Base-by-base conservation (phyloP, 2,888 invertebrate genomes). In the Leptogaster cylindrica region DNA sequence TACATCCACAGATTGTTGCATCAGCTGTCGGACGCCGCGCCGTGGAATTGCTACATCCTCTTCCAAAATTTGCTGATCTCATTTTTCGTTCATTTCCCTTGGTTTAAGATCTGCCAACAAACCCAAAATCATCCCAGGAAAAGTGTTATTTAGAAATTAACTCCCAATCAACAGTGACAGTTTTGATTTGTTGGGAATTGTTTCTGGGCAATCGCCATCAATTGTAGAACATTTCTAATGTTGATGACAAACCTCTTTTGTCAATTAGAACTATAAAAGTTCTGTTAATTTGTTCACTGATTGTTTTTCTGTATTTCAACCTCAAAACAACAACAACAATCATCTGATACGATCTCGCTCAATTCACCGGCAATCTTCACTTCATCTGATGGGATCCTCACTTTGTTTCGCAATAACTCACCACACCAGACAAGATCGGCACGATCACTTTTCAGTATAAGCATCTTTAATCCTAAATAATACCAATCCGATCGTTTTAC, bases 241-340 rank as follows among this genome's bases (percentile, higher is more conserved):
- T 33, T 27, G 50, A 39, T 36, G 31, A 16, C 23, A 31, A n/a
- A n/a, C n/a, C n/a, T n/a, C n/a, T n/a, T n/a, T n/a, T n/a, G n/a
- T 33, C 55, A 55, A 55, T 55, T 55, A 55, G 55, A 23, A 23
- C 55, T 39, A 36, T 36, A 55, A 55, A 55, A 55, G 20, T 36
- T 55, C 55, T 36, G 55, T 55, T 55, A 55, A 55, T 55, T 55
- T 33, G 28, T n/a, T 6, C 23, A 12, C 55, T 55, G 55, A 55
- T 55, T 55, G 55, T 33, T 23, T 31, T 10, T 6, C 55, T 20
- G 55, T n/a, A 20, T 20, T 41, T 16, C 16, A 7, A 3, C 18
- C 18, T 41, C 7, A 41, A 16, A n/a, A n/a, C n/a, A n/a, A n/a
- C 39, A 55, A 8, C 39, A 20, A 25, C 36, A 6, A 33, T 20